Evolutionary conservation across 2,888 invertebrate species (phyloP), one percentile per base, ranked within the genome.

Genomic region (Meteorus cinctellus): DNA sequence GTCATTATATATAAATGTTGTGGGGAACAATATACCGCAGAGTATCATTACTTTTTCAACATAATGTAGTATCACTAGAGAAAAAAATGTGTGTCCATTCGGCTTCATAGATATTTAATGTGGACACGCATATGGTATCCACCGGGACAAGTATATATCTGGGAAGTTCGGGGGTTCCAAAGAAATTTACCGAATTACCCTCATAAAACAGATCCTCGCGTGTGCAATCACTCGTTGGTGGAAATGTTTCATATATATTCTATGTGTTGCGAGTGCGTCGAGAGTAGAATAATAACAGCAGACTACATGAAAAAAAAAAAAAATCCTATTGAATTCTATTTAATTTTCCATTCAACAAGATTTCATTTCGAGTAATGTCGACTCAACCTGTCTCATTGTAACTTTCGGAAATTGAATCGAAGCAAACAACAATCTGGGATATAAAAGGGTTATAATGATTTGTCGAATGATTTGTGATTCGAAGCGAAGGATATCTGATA

Each of bases 91-190:
- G 74, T 73, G 79, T 79, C 72, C 75, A 67, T 60, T 6, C 45
- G 67, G 45, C 34, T 73, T 77, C 77, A 62, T 76, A 73, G 77
- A 79, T 77, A 79, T 79, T 79, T 79, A 73, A 79, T 68, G 60
- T 62, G 48, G 75, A 19, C 66, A 31, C 74, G 66, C 69, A 62
- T 45, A 69, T 63, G 55, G 68, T 48, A 48, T 76, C 76, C 70
- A 41, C 36, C 72, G 70, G 73, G 76, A 68, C 16, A 55, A 45
- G 66, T 55, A 72, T 48, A 51, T 67, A 66, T 70, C 19, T 45
- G 69, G 31, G 27, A 45, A 34, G 62, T 51, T 41, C 70, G 71
- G 59, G 69, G 78, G 78, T 63, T 75, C 36, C 67, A 70, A 75
- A 75, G 75, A 77, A 77, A 77, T 77, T 77, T 72, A 74, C 77